Evolutionary conservation across 2,888 invertebrate genomes (phyloP).

Genomic region (Lottia gigantea): DNA sequence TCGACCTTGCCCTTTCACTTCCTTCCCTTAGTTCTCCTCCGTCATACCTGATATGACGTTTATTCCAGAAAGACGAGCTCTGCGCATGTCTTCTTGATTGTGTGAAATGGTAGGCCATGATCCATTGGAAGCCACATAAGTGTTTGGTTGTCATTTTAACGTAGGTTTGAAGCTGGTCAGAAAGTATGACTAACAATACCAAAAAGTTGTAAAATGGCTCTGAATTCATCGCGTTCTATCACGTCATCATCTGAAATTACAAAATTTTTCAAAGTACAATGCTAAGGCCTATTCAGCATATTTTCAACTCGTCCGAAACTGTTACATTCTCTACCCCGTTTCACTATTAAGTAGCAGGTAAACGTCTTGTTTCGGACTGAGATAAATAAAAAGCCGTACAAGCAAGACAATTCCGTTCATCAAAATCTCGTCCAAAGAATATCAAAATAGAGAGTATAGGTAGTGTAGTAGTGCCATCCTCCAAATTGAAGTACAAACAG

Average conservation of each 20-base stretch:
- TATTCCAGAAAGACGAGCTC: background rate
- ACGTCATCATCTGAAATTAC: conserved; percentile 26
- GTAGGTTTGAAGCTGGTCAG: conserved; percentile 1
- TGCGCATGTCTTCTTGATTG: background rate
- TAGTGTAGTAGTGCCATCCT: too few species aligned
- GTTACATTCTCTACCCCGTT: too few species aligned
- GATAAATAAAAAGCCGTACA: too few species aligned
- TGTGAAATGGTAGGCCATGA: background rate
- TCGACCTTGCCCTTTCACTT: background rate
- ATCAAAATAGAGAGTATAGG: too few species aligned
- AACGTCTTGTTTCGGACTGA: too few species aligned
- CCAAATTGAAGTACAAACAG: too few species aligned
- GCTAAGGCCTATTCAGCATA: too few species aligned
- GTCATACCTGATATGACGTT: background rate
- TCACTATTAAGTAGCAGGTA: too few species aligned
- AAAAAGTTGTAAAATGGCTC: conserved; percentile 28
- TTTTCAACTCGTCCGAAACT: too few species aligned
- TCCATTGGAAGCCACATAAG: conserved; percentile 7
- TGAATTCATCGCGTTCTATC: conserved; percentile 31
- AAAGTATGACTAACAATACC: conserved; percentile 27
- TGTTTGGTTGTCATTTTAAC: conserved; percentile 4
- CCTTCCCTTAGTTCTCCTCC: background rate
- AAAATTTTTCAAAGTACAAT: too few species aligned
- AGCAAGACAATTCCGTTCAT: too few species aligned
- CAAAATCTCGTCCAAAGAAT: too few species aligned